phyloP scores from a whole-genome alignment of 2,888 invertebrate species.

The Melieria picta region DNA sequence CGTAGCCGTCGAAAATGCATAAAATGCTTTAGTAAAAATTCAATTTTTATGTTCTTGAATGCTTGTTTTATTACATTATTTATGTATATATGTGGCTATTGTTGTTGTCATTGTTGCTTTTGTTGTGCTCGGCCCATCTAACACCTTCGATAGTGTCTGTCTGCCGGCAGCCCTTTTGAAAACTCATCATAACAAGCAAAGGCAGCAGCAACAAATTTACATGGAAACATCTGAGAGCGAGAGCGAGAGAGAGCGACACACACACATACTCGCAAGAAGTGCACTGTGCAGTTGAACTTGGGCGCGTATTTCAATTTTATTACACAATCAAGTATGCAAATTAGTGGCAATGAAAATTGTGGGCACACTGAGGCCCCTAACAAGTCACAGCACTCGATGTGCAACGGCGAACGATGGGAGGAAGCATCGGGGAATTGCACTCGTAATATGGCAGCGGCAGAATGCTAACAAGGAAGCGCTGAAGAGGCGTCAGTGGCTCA shows the following conservation, averaged over 20 bases:
- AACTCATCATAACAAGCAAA: too few species aligned
- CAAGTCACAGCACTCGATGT: too few species aligned
- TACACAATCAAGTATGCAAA: slow-evolving; percentile 14
- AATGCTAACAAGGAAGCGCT: too few species aligned
- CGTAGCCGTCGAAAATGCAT: slow-evolving; percentile 3
- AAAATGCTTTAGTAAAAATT: neutral
- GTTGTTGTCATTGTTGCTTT: neutral
- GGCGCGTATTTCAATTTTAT: neutral
- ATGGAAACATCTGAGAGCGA: neutral
- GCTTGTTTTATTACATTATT: neutral
- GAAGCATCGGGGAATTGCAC: neutral
- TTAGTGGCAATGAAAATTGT: slow-evolving; percentile 13
- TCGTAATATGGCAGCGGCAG: neutral
- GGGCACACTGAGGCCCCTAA: too few species aligned
- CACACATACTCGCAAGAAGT: neutral
- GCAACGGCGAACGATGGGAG: too few species aligned
- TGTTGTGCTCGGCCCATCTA: neutral
- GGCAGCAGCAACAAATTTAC: neutral
- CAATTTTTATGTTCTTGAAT: neutral
- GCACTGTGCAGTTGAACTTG: slow-evolving; percentile 7
- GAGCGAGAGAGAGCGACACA: too few species aligned
- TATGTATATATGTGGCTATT: neutral
- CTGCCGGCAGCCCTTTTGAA: too few species aligned
- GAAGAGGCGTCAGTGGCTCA: too few species aligned
- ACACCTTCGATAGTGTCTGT: slow-evolving; percentile 3